A percentile compares a stretch with the other conserved stretches of the same genome.
phyloP scores from a whole-genome alignment of 2,888 invertebrate species.

The Merodon equestris region DNA sequence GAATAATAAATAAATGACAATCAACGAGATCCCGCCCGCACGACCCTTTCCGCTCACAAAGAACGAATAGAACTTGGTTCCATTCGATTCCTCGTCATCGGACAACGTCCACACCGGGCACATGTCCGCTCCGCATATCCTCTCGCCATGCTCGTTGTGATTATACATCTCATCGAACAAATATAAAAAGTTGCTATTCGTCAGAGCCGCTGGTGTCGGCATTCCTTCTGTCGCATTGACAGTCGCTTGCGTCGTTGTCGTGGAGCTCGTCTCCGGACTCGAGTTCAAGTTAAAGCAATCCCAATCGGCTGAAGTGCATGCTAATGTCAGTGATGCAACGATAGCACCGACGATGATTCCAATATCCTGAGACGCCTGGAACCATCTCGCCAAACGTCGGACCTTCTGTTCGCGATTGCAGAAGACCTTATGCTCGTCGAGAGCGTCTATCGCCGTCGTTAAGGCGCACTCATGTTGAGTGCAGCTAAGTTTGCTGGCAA shows the following conservation, averaged over 20 bases:
- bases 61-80: conserved; percentile 72
- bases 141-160: conserved; percentile 80
- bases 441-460: conserved; percentile 70
- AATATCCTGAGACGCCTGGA: conserved; percentile 81
- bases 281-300: conserved; percentile 71
- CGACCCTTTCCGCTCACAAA: conserved; percentile 74
- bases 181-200: conserved; percentile 49
- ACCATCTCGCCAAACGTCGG: conserved; percentile 80
- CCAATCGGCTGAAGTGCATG: conserved; percentile 76
- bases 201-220: conserved; percentile 34
- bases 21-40: conserved; percentile 74
- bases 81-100: conserved; percentile 62
- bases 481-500: conserved; percentile 77
- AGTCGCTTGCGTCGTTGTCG: conserved; percentile 2
- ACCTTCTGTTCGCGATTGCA: conserved; percentile 79
- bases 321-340: conserved; percentile 79
- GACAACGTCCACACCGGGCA: conserved; percentile 79
- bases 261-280: conserved; percentile 20
- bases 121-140: conserved; percentile 82
- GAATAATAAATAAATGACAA: conserved; percentile 77
- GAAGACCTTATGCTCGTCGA: conserved; percentile 77
- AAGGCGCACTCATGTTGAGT: conserved; percentile 76
- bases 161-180: conserved; percentile 80
- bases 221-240: conserved; percentile 9
- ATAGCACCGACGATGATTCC: conserved; percentile 81